phyloP scores from a whole-genome alignment of 2,888 invertebrate species.

The Chamaedrilus cognettii region DNA sequence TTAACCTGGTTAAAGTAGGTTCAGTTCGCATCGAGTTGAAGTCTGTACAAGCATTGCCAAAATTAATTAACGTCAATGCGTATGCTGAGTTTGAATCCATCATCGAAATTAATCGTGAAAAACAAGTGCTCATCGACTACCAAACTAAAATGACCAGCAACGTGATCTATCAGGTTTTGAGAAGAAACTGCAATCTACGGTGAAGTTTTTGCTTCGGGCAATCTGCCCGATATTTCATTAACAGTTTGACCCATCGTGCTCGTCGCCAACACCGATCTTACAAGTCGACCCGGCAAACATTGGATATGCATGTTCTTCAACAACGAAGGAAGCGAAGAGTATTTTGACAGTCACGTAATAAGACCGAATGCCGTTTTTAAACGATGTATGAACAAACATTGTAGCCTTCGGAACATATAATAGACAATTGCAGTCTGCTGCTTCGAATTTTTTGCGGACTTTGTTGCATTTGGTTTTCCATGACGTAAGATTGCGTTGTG shows the following conservation, averaged over 20 bases:
- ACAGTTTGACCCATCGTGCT: background rate
- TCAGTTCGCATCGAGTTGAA: slow-evolving; percentile 6
- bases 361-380: background rate
- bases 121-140: slow-evolving; percentile 5
- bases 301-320: background rate
- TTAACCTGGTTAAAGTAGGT: background rate
- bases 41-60: background rate
- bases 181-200: background rate
- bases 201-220: background rate
- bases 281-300: background rate
- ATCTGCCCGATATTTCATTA: background rate
- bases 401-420: background rate
- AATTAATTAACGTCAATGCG: background rate
- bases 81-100: slow-evolving; percentile 15
- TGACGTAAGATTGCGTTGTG: too few species aligned
- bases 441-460: background rate
- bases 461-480: background rate
- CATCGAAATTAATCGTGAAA: background rate
- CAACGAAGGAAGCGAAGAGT: background rate
- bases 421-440: background rate
- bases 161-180: background rate
- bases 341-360: slow-evolving; percentile 3
- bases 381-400: background rate
- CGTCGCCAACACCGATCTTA: background rate
- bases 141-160: background rate